phyloP scores from a whole-genome alignment of 2,113 vertebrate genomes.

The Tapirus terrestris region DNA sequence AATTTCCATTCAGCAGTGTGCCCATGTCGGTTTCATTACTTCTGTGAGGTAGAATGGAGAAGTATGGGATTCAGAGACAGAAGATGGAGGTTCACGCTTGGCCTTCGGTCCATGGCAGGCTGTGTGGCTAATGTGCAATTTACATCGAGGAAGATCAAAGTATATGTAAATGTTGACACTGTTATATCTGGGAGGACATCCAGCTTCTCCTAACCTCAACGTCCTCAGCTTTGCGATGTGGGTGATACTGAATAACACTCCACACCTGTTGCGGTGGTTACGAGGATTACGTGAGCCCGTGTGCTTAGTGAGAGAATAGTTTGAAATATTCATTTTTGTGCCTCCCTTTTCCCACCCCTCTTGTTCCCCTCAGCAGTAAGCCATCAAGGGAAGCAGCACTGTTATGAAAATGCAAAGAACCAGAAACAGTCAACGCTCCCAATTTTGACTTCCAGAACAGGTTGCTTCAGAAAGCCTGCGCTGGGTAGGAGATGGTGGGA shows the following conservation, averaged over 20 bases:
- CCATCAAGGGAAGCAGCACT: not conserved
- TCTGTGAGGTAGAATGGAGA: not conserved
- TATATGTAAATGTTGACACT: not conserved
- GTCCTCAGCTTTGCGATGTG: not conserved
- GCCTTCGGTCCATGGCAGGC: not conserved
- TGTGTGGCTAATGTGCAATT: not conserved
- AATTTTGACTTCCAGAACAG: not conserved
- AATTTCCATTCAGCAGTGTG: not conserved
- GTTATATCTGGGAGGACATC: not conserved
- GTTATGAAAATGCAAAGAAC: not conserved
- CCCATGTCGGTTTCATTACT: not conserved
- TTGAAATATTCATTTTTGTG: not conserved
- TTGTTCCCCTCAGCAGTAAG: not conserved
- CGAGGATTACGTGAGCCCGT: not conserved
- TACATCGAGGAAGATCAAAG: not conserved
- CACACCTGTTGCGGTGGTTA: accelerated
- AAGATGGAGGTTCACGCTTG: not conserved
- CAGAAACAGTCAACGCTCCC: not conserved
- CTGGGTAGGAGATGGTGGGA: not conserved
- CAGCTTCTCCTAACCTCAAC: not conserved
- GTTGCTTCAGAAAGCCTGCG: not conserved
- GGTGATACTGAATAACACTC: too few relatives aligned
- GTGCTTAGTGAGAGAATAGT: not conserved
- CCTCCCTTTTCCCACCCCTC: not conserved
- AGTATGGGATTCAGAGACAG: not conserved